Base-by-base conservation (phyloP, 2,888 invertebrate genomes). In the Cephus sareptanus region DNA sequence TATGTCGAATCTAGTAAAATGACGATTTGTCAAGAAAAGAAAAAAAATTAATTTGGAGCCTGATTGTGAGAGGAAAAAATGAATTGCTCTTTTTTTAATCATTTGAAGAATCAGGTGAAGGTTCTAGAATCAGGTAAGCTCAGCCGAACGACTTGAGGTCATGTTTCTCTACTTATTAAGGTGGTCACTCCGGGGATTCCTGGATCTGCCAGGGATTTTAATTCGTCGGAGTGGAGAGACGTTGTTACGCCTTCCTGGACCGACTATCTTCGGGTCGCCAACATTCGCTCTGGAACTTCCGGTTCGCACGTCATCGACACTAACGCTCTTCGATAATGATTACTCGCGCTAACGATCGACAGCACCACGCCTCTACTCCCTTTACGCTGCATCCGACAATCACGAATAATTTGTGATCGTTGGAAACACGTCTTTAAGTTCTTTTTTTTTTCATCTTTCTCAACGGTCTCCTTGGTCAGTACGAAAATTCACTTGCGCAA, bases 301-400 rank as follows among this genome's bases (percentile, higher is more conserved):
- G 81, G 83, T 84, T 76, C 82, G 81, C 82, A 81, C 80, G 80
- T 80, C 87, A 81, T 88, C 85, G 82, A 86, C 79, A 82, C 83
- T 77, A 87, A 87, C 81, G 81, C 76, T 76, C 82, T 87, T 75
- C 86, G 85, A 83, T 87, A 79, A 85, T 70, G 34, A 23, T 34
- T 31, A 31, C 34, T 11, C 34, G 31, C 31, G 31, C 71, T 71
- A 71, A 71, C 71, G 23, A 40, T 40, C 40, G 40, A 56, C 56
- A 56, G 9, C 23, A 23, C 56, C 2, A 23, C 6, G 9, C 3
- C 35, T 23, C 56, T 56, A 56, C 9, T 30, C 56, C 40, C 56
- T 6, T 56, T 23, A 9, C 40, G 2, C 9, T 56, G 40, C 40
- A 9, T 23, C 23, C 2, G 56, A 56, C 2, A 9, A 56, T 56